Evolutionary conservation across 2,888 invertebrate species (phyloP), one percentile per base, ranked within the genome.

Genomic region (Dynastes maya): DNA sequence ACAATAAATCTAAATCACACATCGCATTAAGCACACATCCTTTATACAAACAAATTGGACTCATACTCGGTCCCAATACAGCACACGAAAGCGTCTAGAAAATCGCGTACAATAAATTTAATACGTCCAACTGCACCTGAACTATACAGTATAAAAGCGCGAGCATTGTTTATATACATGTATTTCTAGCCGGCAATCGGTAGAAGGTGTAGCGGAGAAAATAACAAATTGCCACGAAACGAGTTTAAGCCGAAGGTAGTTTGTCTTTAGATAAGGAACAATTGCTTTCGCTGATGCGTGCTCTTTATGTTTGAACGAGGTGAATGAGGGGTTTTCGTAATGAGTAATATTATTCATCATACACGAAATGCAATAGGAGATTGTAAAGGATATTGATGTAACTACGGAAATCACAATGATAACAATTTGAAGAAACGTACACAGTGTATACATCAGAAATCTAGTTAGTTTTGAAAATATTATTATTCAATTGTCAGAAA

Each of bases 1-100:
- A 32, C 16, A 13, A 65, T 65, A 65, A 65, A 65, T 67, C 67
- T 67, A 67, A 45, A 67, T 67, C 67, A 45, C 67, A 45, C 67
- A 45, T 67, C 16, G 40, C 67, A 45, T 67, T 67, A 16, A 40
- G 13, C 53, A 53, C 37, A 37, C 6, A 22, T n/a, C 40, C 40
- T 65, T 11, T 37, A 13, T 8, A 65, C 32, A 37, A n/a, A 16
- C 40, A 11, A 32, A 27, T 16, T 4, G 53, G n/a, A 3, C 6
- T 53, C 53, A 5, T 22, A 22, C 22, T 22, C 22, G 22, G 6
- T n/a, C 16, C 16, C n/a, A 29, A 61, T 61, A 58, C 58, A 16
- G 9, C 55, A 22, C 8, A 61, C 29, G 9, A 53, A 5, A 16
- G n/a, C 16, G 53, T 53, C 53, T 16, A 53, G 53, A 16, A 53